A percentile compares a stretch with the other conserved stretches of the same genome.
Evolutionary conservation across 2,797 vertebrate genomes (phyloP).

Genomic region (Taenioides sp.): DNA sequence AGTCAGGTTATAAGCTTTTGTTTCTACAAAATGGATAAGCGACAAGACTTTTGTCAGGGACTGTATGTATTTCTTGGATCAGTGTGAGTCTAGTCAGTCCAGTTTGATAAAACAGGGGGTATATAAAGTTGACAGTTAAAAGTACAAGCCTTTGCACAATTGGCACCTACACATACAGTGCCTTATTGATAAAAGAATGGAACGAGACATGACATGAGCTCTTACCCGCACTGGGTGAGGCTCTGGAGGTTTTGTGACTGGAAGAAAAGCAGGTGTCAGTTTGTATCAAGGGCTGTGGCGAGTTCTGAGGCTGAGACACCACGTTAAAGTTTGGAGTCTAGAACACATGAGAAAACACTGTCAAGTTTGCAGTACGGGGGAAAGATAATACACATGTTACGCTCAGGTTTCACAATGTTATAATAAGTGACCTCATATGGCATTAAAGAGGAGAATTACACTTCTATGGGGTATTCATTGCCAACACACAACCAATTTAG

Average conservation of each 20-base stretch:
- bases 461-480: no score
- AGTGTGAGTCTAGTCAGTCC: not conserved
- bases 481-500: no score
- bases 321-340: constrained; percentile 85
- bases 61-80: not conserved
- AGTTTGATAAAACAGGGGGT: not conserved
- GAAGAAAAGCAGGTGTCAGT: constrained; percentile 84
- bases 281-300: constrained; percentile 75
- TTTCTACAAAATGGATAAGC: no score
- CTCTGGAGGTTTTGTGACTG: constrained; percentile 72
- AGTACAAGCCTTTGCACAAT: not conserved
- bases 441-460: no score
- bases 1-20: no score
- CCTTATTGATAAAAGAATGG: not conserved
- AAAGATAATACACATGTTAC: not conserved
- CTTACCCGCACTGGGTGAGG: constrained; percentile 79
- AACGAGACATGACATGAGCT: not conserved
- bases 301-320: constrained; percentile 74
- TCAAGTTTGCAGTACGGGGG: not conserved
- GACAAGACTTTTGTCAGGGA: no score
- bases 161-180: no score
- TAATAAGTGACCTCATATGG: no score
- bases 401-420: not conserved
- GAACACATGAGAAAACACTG: constrained; percentile 9
- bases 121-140: not conserved